phyloP scores from a whole-genome alignment of 1,140 invertebrate genomes.

The Eupristina koningsbergeri region DNA sequence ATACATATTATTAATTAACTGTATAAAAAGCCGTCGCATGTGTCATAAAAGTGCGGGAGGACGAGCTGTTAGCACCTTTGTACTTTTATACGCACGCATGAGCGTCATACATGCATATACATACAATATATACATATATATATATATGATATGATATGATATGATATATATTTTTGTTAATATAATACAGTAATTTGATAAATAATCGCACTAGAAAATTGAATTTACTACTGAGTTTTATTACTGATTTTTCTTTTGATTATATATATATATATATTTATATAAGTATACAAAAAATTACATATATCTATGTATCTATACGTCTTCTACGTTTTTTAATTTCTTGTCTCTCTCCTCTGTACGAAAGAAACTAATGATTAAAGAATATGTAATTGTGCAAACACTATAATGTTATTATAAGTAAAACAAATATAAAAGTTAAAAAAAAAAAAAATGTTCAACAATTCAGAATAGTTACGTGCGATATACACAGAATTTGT shows the following conservation, averaged over 20 bases:
- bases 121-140: constrained; percentile 61
- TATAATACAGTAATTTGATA: constrained; percentile 68
- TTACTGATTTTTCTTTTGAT: constrained; percentile 56
- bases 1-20: constrained; percentile 48
- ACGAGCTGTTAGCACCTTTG: constrained; percentile 49
- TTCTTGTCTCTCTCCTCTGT: constrained; percentile 46
- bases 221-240: constrained; percentile 58
- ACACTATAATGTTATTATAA: constrained; percentile 1
- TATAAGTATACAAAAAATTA: neutral
- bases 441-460: neutral
- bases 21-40: constrained; percentile 35
- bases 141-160: too few species aligned
- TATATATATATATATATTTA: constrained; percentile 43
- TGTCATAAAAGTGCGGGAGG: constrained; percentile 50
- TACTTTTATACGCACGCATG: constrained; percentile 51
- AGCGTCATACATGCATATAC: constrained; percentile 52
- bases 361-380: constrained; percentile 22
- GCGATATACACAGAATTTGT: neutral
- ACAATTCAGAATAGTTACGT: neutral
- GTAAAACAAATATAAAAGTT: neutral
- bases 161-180: constrained; percentile 71
- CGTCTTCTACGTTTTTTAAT: constrained; percentile 33
- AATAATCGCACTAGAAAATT: constrained; percentile 59
- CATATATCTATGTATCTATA: constrained; percentile 2
- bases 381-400: neutral